Evolutionary conservation across 2,888 invertebrate species (phyloP).

Genomic region (Tenthredo amoena): DNA sequence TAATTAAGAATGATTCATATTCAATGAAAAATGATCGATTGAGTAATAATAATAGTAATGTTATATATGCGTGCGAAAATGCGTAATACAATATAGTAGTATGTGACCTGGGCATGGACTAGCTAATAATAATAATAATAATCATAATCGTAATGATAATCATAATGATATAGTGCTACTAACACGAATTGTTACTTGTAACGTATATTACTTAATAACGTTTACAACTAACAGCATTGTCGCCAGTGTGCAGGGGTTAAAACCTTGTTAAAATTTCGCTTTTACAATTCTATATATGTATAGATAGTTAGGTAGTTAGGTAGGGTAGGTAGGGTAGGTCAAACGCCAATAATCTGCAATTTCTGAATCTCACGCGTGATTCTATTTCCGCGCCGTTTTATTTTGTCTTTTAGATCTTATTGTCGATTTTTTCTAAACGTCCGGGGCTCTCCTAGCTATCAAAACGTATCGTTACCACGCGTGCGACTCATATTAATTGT

Average conservation of each 20-base stretch:
- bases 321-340: background rate
- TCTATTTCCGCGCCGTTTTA: background rate
- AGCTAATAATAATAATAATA: slow-evolving; percentile 59
- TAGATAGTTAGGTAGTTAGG: background rate
- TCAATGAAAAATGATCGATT: slow-evolving; percentile 16
- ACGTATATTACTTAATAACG: slow-evolving; percentile 34
- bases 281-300: background rate
- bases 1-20: slow-evolving; percentile 31
- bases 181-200: slow-evolving; percentile 49
- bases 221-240: slow-evolving; percentile 19
- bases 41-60: slow-evolving; percentile 34
- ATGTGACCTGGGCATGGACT: slow-evolving; percentile 68
- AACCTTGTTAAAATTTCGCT: slow-evolving; percentile 2
- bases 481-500: background rate
- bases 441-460: background rate
- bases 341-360: slow-evolving; percentile 31
- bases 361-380: slow-evolving; percentile 16
- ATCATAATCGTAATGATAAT: slow-evolving; percentile 3
- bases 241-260: slow-evolving; percentile 12
- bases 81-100: slow-evolving; percentile 57
- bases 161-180: slow-evolving; percentile 42
- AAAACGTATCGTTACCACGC: background rate
- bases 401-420: slow-evolving; percentile 18
- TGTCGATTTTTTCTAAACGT: slow-evolving; percentile 31
- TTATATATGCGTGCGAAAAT: slow-evolving; percentile 47